Conservation (phyloP, 2,888 invertebrate species). For the Cerastoderma edule region DNA sequence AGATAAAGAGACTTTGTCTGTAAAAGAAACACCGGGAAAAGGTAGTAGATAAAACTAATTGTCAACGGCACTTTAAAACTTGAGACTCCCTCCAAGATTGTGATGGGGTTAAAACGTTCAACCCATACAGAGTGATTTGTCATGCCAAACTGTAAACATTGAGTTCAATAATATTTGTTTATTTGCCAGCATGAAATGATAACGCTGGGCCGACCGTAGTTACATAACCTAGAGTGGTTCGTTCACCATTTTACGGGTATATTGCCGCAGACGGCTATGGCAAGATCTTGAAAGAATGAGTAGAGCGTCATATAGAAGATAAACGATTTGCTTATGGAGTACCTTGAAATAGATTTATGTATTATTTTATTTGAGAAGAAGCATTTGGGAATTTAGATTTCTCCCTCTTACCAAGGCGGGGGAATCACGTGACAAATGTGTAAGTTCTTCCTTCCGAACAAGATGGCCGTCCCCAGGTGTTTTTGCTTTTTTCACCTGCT, state of each 20-base stretch:
- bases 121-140: neutral
- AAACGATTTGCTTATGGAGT: neutral
- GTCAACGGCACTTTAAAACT: neutral
- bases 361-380: too few species aligned
- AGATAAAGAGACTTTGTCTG: too few species aligned
- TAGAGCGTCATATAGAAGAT: neutral
- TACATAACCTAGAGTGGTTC: neutral
- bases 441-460: too few species aligned
- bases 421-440: too few species aligned
- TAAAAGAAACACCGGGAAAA: too few species aligned
- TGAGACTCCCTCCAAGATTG: neutral
- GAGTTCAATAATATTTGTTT: slow-evolving; percentile 20
- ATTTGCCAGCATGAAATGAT: neutral
- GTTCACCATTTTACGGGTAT: neutral
- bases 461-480: too few species aligned
- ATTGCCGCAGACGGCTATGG: neutral
- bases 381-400: too few species aligned
- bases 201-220: neutral
- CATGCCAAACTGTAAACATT: slow-evolving; percentile 2
- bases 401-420: too few species aligned
- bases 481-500: too few species aligned
- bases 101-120: neutral
- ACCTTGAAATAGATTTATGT: neutral
- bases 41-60: too few species aligned
- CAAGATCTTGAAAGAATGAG: neutral